Evolutionary conservation across 1,140 invertebrate species (phyloP).

Genomic region (Pemphigus obesinymphae): DNA sequence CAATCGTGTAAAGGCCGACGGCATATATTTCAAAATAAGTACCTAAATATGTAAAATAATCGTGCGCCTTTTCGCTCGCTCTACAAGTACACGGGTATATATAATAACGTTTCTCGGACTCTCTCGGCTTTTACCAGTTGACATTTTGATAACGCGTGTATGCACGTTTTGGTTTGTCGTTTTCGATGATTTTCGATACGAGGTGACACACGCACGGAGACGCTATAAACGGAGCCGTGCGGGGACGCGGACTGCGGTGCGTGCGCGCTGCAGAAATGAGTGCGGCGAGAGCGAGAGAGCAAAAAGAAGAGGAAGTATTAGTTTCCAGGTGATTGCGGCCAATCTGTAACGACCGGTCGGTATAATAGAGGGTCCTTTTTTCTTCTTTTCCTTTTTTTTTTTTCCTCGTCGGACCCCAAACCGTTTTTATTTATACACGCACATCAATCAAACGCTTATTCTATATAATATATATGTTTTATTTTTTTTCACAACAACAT

Average conservation of each 20-base stretch:
- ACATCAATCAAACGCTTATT: slow-evolving; percentile 42
- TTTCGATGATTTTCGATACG: no score
- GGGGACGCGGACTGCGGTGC: background rate
- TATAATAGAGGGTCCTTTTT: slow-evolving; percentile 28
- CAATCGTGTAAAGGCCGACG: no score
- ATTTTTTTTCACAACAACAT: slow-evolving; percentile 38
- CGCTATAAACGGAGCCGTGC: background rate
- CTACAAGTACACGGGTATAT: no score
- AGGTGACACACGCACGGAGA: background rate
- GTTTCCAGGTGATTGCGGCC: slow-evolving; percentile 42
- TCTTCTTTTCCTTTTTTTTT: background rate
- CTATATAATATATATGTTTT: background rate
- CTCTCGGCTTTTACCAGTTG: no score
- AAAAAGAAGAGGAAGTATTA: slow-evolving; percentile 40
- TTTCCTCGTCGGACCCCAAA: slow-evolving; percentile 29
- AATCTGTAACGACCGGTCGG: slow-evolving; percentile 40
- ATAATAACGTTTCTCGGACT: no score
- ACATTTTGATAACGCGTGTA: no score
- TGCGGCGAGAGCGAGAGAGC: background rate
- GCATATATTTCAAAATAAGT: no score
- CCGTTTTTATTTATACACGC: slow-evolving; percentile 38
- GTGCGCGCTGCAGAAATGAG: background rate
- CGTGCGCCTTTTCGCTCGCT: no score
- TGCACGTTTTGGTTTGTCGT: no score
- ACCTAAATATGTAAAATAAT: no score